Evolutionary conservation across 2,797 vertebrate genomes (phyloP).

Genomic region (Champsocephalus gunnari): DNA sequence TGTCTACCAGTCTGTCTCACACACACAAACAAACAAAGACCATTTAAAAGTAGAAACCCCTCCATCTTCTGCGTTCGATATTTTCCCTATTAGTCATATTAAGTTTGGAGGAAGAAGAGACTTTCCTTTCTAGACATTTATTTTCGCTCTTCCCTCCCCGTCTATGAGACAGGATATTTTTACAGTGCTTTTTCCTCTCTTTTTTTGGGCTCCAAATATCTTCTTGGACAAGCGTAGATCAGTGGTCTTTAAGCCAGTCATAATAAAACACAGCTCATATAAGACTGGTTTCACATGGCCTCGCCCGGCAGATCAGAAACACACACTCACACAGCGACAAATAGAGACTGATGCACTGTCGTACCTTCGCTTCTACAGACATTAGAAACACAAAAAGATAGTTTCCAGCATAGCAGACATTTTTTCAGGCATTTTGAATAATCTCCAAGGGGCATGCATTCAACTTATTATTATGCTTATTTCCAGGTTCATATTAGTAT

Average conservation of each 20-base stretch:
- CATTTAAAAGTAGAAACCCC: slow-evolving; percentile 64
- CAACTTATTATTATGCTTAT: not conserved
- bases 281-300: slow-evolving; percentile 67
- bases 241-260: slow-evolving; percentile 72
- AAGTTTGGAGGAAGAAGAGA: slow-evolving; percentile 61
- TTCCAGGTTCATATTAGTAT: no score
- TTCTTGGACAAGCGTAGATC: slow-evolving; percentile 68
- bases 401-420: slow-evolving; percentile 40
- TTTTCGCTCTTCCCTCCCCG: slow-evolving; percentile 35
- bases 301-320: slow-evolving; percentile 47
- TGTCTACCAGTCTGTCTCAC: slow-evolving; percentile 63
- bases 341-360: slow-evolving; percentile 21
- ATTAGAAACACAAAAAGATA: slow-evolving; percentile 12
- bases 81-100: slow-evolving; percentile 76
- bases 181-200: slow-evolving; percentile 29
- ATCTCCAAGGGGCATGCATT: slow-evolving; percentile 24
- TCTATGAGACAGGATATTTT: slow-evolving; percentile 69
- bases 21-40: slow-evolving; percentile 30
- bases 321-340: slow-evolving; percentile 13
- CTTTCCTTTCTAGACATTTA: slow-evolving; percentile 59
- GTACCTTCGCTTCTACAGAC: slow-evolving; percentile 39
- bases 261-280: slow-evolving; percentile 75
- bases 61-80: slow-evolving; percentile 66
- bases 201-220: slow-evolving; percentile 39
- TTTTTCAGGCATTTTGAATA: slow-evolving; percentile 16